phyloP scores from a whole-genome alignment of 1,140 invertebrate species.

The Zaprionus camerounensis region DNA sequence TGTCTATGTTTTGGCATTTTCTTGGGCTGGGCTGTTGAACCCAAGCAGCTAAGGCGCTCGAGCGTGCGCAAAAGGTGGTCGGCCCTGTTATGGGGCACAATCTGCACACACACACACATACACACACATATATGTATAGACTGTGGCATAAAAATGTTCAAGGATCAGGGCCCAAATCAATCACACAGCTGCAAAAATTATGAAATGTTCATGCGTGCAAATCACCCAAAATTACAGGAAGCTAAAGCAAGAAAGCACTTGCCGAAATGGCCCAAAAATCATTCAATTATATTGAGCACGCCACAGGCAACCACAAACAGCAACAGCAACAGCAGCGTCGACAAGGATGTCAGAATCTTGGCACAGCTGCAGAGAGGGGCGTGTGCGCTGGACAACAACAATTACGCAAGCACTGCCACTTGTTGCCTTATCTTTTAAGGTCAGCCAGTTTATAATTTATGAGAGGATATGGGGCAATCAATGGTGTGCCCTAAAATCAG shows the following conservation, averaged over 20 bases:
- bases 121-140: slow-evolving; percentile 12
- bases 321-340: slow-evolving; percentile 6
- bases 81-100: slow-evolving; percentile 25
- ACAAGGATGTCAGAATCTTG: slow-evolving; percentile 30
- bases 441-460: slow-evolving; percentile 43
- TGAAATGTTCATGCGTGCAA: slow-evolving; percentile 46
- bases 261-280: slow-evolving; percentile 72
- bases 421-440: slow-evolving; percentile 38
- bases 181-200: slow-evolving; percentile 46
- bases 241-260: slow-evolving; percentile 66
- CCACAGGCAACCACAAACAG: slow-evolving; percentile 34
- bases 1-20: slow-evolving; percentile 59
- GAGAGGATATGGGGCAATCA: slow-evolving; percentile 47
- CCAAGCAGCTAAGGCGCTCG: slow-evolving; percentile 42
- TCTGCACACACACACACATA: background rate
- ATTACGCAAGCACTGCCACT: slow-evolving; percentile 45
- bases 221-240: slow-evolving; percentile 79
- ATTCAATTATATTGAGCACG: slow-evolving; percentile 65
- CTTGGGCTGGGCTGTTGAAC: slow-evolving; percentile 67
- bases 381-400: slow-evolving; percentile 27
- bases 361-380: slow-evolving; percentile 41
- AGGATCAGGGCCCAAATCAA: slow-evolving; percentile 63
- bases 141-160: slow-evolving; percentile 33
- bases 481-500: slow-evolving; percentile 34
- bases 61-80: slow-evolving; percentile 54